phyloP scores from a whole-genome alignment of 2,888 invertebrate genomes.

The Amiota communis region DNA sequence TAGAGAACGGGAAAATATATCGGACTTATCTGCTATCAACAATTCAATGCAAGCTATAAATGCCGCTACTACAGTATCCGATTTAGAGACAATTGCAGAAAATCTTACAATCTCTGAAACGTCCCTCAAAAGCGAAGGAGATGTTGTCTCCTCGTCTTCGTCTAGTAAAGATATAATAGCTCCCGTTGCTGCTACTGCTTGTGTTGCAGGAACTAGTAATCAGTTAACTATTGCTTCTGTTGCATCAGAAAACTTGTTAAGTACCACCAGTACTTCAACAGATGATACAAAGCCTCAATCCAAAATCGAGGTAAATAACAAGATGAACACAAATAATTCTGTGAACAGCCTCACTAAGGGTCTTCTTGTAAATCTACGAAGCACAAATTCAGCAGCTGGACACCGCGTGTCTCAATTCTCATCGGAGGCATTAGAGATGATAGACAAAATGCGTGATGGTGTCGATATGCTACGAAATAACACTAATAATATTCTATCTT shows the following conservation, averaged over 20 bases:
- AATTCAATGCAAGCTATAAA: slow-evolving; percentile 80
- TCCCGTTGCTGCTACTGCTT: slow-evolving; percentile 20
- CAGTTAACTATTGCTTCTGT: background rate
- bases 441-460: slow-evolving; percentile 80
- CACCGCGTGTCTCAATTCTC: slow-evolving; percentile 70
- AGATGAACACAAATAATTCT: slow-evolving; percentile 72
- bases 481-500: slow-evolving; percentile 84
- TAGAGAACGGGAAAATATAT: slow-evolving; percentile 76
- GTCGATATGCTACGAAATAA: slow-evolving; percentile 84
- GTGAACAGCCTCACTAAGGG: slow-evolving; percentile 70
- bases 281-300: slow-evolving; percentile 39
- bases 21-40: slow-evolving; percentile 82
- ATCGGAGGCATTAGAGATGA: slow-evolving; percentile 77
- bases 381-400: slow-evolving; percentile 50
- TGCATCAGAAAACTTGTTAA: background rate
- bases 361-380: slow-evolving; percentile 67
- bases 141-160: slow-evolving; percentile 67
- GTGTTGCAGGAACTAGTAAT: slow-evolving; percentile 6
- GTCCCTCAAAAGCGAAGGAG: slow-evolving; percentile 72
- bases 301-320: slow-evolving; percentile 72
- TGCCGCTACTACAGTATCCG: slow-evolving; percentile 74
- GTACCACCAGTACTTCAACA: slow-evolving; percentile 11
- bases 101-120: slow-evolving; percentile 81
- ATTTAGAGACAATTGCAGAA: slow-evolving; percentile 90
- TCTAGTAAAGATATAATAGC: slow-evolving; percentile 68